Conservation (phyloP, 2,113 vertebrate species). For the Mormyrus lacerda region DNA sequence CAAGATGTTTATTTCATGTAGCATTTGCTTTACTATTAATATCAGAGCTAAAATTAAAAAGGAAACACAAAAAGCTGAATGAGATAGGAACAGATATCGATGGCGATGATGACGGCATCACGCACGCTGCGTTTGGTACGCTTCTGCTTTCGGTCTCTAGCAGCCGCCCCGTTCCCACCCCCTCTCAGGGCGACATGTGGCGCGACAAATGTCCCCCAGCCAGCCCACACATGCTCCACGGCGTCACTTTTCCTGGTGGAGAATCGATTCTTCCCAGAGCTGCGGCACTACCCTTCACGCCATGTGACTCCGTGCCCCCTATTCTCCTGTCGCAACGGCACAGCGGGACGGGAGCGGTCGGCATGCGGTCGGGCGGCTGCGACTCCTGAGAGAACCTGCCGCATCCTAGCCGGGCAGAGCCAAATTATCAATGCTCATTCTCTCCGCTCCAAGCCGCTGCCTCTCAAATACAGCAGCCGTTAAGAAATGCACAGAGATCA, state of each 20-base stretch:
- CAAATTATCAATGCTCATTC: neutral
- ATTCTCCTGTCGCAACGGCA: conserved; percentile 16
- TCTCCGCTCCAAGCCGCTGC: neutral
- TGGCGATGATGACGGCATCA: neutral
- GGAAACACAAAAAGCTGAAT: neutral
- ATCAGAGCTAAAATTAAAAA: neutral
- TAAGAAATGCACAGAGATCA: neutral
- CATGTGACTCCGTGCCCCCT: conserved; percentile 23
- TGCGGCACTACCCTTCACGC: conserved; percentile 46
- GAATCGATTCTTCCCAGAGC: conserved; percentile 54
- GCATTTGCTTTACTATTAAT: neutral
- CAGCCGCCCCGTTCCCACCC: neutral
- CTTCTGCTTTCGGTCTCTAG: neutral
- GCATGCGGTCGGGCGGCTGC: neutral
- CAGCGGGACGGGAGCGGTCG: neutral
- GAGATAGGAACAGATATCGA: neutral
- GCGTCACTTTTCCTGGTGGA: conserved; percentile 35
- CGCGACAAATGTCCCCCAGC: neutral
- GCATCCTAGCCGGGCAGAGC: neutral
- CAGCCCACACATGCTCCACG: conserved; percentile 3
- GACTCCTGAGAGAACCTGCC: neutral
- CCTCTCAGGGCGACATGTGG: neutral
- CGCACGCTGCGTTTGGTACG: neutral
- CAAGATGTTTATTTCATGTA: neutral
- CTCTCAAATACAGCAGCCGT: neutral